These are phyloP conservation scores for Muscicapa adusta DNA, from an alignment of 2,113 vertebrate genomes.

Conservation along the genomic window DNA sequence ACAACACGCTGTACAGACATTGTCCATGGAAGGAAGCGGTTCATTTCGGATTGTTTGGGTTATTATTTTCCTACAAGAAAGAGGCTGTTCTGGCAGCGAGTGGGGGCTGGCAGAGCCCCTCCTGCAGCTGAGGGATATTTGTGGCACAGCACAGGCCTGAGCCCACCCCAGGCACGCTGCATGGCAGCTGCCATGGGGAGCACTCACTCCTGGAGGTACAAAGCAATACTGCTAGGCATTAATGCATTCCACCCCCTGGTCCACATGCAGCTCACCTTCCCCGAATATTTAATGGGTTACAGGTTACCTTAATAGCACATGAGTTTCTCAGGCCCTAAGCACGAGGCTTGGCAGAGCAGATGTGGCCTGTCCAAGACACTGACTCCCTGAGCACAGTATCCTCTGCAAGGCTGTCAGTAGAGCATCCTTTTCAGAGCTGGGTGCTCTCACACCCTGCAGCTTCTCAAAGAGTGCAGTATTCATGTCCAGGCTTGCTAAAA, in stretches of 20 bases:
- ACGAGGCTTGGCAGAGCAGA: not conserved
- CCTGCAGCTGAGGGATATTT: not conserved
- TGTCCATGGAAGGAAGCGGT: accelerated
- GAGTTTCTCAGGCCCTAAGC: not conserved
- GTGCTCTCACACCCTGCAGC: not conserved
- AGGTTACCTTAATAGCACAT: no score
- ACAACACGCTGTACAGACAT: not conserved
- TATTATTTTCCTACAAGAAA: not conserved
- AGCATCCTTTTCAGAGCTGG: not conserved
- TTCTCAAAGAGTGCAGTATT: not conserved
- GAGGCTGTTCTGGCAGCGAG: accelerated
- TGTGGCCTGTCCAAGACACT: not conserved
- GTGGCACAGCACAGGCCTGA: not conserved
- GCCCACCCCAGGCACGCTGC: not conserved
- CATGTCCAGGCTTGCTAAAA: not conserved
- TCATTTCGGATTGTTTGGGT: not conserved
- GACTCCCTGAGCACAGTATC: not conserved
- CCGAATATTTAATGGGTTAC: not conserved
- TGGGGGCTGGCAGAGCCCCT: not conserved
- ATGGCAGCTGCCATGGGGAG: not conserved
- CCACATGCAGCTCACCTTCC: not conserved
- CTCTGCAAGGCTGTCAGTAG: not conserved
- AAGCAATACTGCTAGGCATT: accelerated
- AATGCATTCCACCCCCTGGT: accelerated
- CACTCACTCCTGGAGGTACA: not conserved